A percentile compares a stretch with the other conserved stretches of the same genome.
These are phyloP conservation scores for Mugil cephalus DNA, from an alignment of 2,113 vertebrate genomes.

Conservation along the genomic window DNA sequence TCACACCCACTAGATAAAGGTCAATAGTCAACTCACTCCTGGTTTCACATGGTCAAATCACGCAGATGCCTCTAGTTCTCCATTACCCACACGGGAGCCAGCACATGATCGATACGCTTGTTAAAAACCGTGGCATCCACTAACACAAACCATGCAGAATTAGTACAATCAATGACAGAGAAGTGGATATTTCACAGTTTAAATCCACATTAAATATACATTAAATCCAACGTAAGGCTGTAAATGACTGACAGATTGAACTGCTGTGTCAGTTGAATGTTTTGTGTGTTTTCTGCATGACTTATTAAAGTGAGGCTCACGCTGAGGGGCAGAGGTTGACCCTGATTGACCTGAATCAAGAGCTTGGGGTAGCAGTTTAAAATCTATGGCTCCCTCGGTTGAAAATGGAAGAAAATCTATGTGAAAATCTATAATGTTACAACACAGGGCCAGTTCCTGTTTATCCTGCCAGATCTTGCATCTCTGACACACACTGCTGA, in stretches of 20 bases:
- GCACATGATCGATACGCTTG: no score
- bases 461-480: not conserved
- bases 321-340: conserved; percentile 29
- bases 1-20: not conserved
- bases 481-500: conserved; percentile 33
- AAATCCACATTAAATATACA: not conserved
- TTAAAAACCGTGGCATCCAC: not conserved
- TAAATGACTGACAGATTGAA: not conserved
- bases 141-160: not conserved
- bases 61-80: no score
- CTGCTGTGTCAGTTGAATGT: not conserved
- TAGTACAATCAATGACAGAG: conserved; percentile 7
- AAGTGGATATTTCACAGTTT: not conserved
- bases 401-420: conserved; percentile 54
- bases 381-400: conserved; percentile 31
- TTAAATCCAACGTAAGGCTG: not conserved
- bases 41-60: not conserved
- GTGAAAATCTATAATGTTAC: conserved; percentile 8
- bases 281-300: conserved; percentile 35
- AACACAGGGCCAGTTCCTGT: not conserved
- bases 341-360: conserved; percentile 5
- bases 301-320: conserved; percentile 27
- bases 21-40: not conserved
- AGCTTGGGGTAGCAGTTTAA: conserved; percentile 16
- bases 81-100: no score